Evolutionary conservation across 2,888 invertebrate species (phyloP), one percentile per base, ranked within the genome.

Genomic region (Fragum sueziense): DNA sequence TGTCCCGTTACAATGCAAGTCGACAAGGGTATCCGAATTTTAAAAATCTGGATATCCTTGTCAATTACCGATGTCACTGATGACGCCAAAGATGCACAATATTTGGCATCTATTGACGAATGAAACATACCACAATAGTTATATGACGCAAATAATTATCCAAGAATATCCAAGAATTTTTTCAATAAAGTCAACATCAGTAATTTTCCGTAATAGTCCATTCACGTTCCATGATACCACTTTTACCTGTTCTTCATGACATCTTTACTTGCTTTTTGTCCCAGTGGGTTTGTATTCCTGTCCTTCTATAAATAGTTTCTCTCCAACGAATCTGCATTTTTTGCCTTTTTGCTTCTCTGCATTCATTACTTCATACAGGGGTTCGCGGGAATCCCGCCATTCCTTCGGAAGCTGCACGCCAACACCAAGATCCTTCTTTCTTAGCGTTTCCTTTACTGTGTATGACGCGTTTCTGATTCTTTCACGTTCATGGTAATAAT

Each of bases 401-500:
- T 27, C 61, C n/a, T n/a, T n/a, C n/a, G n/a, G n/a, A n/a, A n/a
- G n/a, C n/a, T n/a, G n/a, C n/a, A n/a, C n/a, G n/a, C 77, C 77
- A 37, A 77, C 52, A 9, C 77, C 52, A 22, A n/a, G 4, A 52
- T 52, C 22, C 4, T 52, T 52, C 20, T 11, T n/a, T 62, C 69
- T 77, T 20, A 77, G 70, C 0, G 41, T 25, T 1, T 69, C 69
- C 6, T 29, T 69, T 9, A 25, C n/a, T n/a, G 37, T 41, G 11
- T 59, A 59, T 22, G 76, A 57, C n/a, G 57, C 22, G 11, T 25
- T 37, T 54, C 76, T 27, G 2, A 76, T 65, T n/a, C n/a, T 37
- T 41, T 76, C 71, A 7, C 57, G 29, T 22, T 70, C 65, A 4
- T 52, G 33, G 25, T 31, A 52, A 29, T 65, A 71, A 41, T 76